Evolutionary conservation across 2,888 invertebrate genomes (phyloP).

Genomic region (Pammene aurita): DNA sequence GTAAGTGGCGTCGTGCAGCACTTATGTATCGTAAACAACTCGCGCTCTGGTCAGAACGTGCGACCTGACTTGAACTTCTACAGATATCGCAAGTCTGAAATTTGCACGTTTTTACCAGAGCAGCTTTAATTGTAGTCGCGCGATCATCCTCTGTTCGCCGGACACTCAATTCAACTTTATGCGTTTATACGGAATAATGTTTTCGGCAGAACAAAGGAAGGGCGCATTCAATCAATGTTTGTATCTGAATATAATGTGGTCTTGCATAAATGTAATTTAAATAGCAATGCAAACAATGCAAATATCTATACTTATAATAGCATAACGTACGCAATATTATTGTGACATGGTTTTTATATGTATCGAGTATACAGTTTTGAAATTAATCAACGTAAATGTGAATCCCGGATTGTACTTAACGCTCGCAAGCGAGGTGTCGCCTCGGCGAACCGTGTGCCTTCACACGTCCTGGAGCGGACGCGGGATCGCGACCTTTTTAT

Average conservation of each 20-base stretch:
- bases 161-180: neutral
- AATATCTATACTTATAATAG: constrained; percentile 31
- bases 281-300: constrained; percentile 32
- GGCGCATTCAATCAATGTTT: constrained; percentile 6
- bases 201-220: constrained; percentile 15
- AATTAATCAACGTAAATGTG: constrained; percentile 23
- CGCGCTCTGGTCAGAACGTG: neutral
- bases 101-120: constrained; percentile 8
- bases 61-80: neutral
- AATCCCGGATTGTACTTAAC: constrained; percentile 32
- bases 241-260: constrained; percentile 14
- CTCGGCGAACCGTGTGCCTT: constrained; percentile 8
- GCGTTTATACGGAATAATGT: neutral
- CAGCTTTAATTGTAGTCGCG: neutral
- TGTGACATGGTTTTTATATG: constrained; percentile 17
- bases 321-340: constrained; percentile 27
- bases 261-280: constrained; percentile 24
- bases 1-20: constrained; percentile 28
- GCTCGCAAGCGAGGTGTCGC: constrained; percentile 22
- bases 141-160: neutral
- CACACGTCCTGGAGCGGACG: constrained; percentile 4
- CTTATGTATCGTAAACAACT: constrained; percentile 21
- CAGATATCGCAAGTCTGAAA: no score
- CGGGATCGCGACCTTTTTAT: constrained; percentile 19
- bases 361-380: constrained; percentile 18